A percentile compares a stretch with the other conserved stretches of the same genome.
Conservation (phyloP, 2,888 invertebrate species). For the Lasioglossum figueresi region DNA sequence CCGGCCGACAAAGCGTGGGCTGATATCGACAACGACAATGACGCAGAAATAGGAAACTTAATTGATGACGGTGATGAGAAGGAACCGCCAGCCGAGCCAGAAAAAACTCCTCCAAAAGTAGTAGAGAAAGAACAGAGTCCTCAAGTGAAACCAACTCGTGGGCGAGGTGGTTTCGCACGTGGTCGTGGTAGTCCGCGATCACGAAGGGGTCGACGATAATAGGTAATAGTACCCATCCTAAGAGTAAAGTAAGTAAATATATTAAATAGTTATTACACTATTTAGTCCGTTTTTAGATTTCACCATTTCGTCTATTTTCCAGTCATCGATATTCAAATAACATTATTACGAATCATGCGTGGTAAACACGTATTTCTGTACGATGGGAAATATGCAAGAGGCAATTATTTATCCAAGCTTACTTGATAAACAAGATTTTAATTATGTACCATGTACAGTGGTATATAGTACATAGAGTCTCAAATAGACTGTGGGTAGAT, state of each 20-base stretch:
- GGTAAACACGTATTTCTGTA: background rate
- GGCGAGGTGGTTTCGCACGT: conserved; percentile 74
- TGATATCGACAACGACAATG: conserved; percentile 76
- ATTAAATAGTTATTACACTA: conserved; percentile 32
- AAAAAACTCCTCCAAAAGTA: conserved; percentile 54
- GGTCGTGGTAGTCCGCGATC: conserved; percentile 77
- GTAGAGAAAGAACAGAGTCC: conserved; percentile 57
- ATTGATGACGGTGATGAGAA: conserved; percentile 78
- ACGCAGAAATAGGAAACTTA: conserved; percentile 77
- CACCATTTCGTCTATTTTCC: conserved; percentile 22
- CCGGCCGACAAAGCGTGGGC: conserved; percentile 76
- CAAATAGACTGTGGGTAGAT: conserved; percentile 29
- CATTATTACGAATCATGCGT: background rate
- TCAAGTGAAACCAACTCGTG: conserved; percentile 68
- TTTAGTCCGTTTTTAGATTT: conserved; percentile 27
- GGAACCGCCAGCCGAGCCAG: conserved; percentile 58
- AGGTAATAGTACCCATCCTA: conserved; percentile 5
- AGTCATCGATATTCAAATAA: conserved; percentile 22
- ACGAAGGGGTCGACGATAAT: conserved; percentile 81
- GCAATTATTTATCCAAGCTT: conserved; percentile 43
- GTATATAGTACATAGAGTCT: conserved; percentile 36
- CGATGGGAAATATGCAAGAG: background rate
- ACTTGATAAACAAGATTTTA: conserved; percentile 27
- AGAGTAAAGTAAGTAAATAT: conserved; percentile 41
- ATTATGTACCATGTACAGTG: conserved; percentile 28